Evolutionary conservation across 1,140 invertebrate genomes (phyloP).

Genomic region (Sarcophaga bullata): DNA sequence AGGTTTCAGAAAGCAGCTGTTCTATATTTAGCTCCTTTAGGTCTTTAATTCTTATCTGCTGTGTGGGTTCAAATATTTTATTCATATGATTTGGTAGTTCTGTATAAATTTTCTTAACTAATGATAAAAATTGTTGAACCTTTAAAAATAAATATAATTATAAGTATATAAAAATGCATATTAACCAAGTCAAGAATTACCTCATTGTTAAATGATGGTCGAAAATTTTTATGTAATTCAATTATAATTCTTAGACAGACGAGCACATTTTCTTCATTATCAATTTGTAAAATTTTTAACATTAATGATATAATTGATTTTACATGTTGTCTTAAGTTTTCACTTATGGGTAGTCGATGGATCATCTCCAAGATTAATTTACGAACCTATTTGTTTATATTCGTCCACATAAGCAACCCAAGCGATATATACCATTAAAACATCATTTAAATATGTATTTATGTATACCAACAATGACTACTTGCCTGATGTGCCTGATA

Average conservation of each 20-base stretch:
- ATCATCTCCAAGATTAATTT: slow-evolving; percentile 96
- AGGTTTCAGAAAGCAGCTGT: slow-evolving; percentile 85
- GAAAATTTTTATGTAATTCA: slow-evolving; percentile 94
- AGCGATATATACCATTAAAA: background rate
- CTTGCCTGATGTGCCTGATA: slow-evolving; percentile 89
- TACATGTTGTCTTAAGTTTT: slow-evolving; percentile 85
- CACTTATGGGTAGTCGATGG: slow-evolving; percentile 92
- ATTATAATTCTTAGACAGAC: slow-evolving; percentile 96
- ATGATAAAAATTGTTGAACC: slow-evolving; percentile 93
- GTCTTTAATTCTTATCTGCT: slow-evolving; percentile 85
- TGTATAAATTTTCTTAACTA: slow-evolving; percentile 93
- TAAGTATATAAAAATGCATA: background rate
- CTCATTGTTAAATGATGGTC: slow-evolving; percentile 88
- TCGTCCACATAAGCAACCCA: slow-evolving; percentile 47
- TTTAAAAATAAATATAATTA: slow-evolving; percentile 65
- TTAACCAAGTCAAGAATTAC: slow-evolving; percentile 68
- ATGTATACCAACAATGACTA: background rate
- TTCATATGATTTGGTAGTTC: slow-evolving; percentile 90
- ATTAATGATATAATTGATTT: slow-evolving; percentile 89
- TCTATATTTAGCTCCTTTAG: slow-evolving; percentile 90
- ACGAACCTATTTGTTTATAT: too few relatives aligned
- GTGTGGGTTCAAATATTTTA: slow-evolving; percentile 93
- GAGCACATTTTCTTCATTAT: slow-evolving; percentile 98
- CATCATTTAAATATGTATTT: background rate
- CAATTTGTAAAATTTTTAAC: slow-evolving; percentile 89